These are phyloP conservation scores for Argentina silus DNA, from an alignment of 2,797 vertebrate genomes.

Conservation along the genomic window DNA sequence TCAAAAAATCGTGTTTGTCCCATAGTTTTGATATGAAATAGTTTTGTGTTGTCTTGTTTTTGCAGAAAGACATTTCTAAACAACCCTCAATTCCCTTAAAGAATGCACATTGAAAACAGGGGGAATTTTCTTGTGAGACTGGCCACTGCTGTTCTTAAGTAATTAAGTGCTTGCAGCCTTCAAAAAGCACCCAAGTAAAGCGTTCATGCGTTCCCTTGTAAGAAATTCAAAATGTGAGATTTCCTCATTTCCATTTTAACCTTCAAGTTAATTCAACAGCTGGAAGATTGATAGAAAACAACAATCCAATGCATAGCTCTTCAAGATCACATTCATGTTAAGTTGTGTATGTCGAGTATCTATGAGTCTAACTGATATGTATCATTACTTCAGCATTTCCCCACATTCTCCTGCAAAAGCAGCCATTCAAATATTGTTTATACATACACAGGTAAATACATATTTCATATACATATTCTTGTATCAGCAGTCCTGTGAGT, in stretches of 20 bases:
- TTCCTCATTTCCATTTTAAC: constrained; percentile 36
- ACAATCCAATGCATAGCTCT: constrained; percentile 59
- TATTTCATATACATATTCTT: constrained; percentile 17
- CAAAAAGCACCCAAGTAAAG: constrained; percentile 25
- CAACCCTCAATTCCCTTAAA: background rate
- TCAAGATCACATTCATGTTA: constrained; percentile 37
- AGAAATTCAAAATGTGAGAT: constrained; percentile 24
- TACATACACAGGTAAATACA: constrained; percentile 30
- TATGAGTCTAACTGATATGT: constrained; percentile 50
- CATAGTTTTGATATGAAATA: background rate
- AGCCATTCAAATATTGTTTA: constrained; percentile 42
- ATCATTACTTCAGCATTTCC: constrained; percentile 52
- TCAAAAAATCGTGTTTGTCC: background rate
- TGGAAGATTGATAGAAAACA: constrained; percentile 32
- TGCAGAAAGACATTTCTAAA: background rate
- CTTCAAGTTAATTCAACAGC: constrained; percentile 46
- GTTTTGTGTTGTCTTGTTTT: too few species aligned
- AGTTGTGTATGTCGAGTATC: constrained; percentile 23
- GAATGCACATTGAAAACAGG: constrained; percentile 8
- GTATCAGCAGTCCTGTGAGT: constrained; percentile 12
- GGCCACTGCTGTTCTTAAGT: background rate
- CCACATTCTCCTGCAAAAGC: constrained; percentile 38
- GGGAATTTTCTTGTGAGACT: background rate
- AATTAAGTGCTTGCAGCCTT: constrained; percentile 17
- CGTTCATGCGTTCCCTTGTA: constrained; percentile 31